These are phyloP conservation scores for Capromys pilorides DNA, from an alignment of 2,797 vertebrate genomes.

Conservation along the genomic window DNA sequence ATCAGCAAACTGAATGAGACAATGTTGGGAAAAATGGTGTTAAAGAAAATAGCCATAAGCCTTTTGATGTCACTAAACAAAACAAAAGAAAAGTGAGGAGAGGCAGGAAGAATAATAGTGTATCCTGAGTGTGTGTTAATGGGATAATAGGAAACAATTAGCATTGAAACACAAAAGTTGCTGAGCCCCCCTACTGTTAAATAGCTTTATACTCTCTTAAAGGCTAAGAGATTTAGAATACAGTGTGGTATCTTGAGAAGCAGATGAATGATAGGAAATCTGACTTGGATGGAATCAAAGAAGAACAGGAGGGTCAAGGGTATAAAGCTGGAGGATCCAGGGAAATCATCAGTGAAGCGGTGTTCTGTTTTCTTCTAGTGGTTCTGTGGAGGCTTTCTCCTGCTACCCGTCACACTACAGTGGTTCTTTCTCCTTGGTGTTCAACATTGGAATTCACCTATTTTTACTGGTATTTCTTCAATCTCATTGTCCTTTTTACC, in stretches of 20 bases:
- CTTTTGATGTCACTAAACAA: neutral
- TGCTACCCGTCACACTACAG: neutral
- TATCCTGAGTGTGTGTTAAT: neutral
- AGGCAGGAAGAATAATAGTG: neutral
- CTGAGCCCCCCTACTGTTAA: neutral
- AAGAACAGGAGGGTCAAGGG: neutral
- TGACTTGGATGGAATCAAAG: constrained; percentile 8
- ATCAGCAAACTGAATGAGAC: neutral
- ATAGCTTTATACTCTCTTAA: neutral
- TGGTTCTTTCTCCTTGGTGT: neutral
- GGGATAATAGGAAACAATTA: constrained; percentile 1
- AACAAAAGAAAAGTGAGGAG: neutral
- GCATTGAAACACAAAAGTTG: neutral
- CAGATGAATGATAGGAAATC: neutral
- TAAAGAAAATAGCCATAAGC: neutral
- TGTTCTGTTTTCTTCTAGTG: neutral
- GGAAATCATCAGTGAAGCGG: neutral
- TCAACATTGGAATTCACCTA: neutral
- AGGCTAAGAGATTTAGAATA: neutral
- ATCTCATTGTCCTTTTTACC: neutral
- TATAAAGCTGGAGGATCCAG: neutral
- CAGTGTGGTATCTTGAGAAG: neutral
- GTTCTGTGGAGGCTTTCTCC: neutral
- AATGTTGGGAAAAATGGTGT: neutral
- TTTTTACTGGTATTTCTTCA: constrained; percentile 31